These are phyloP conservation scores for Drosophila ezoana DNA, from an alignment of 2,888 invertebrate genomes.

Conservation along the genomic window DNA sequence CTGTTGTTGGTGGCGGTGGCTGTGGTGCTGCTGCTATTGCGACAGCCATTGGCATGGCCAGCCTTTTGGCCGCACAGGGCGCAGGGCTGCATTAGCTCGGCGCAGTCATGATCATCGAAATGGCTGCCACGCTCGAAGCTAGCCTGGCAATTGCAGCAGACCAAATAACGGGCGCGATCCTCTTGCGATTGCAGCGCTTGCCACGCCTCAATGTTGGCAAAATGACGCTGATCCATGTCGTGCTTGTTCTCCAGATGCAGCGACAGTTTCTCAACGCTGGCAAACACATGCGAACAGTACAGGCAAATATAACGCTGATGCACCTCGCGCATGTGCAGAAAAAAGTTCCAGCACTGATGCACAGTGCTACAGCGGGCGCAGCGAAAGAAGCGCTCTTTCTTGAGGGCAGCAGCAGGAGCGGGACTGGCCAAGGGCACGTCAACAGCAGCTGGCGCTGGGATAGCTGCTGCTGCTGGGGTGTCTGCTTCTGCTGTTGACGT, in stretches of 20 bases:
- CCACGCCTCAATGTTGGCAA: conserved; percentile 87
- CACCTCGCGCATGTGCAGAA: conserved; percentile 92
- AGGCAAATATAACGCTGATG: conserved; percentile 93
- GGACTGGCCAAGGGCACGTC: not conserved
- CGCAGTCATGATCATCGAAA: conserved; percentile 91
- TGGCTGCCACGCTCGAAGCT: conserved; percentile 91
- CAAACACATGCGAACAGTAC: conserved; percentile 93
- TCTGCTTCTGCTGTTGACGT: conserved; percentile 56
- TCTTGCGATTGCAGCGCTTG: conserved; percentile 86
- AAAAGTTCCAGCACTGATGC: conserved; percentile 94
- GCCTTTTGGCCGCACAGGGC: conserved; percentile 83
- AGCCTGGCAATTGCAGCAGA: conserved; percentile 93
- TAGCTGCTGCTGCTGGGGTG: not conserved
- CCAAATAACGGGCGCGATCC: conserved; percentile 87
- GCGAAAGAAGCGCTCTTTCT: conserved; percentile 88
- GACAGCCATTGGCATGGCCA: conserved; percentile 83
- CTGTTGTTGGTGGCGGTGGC: conserved; percentile 12
- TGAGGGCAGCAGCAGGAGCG: not conserved
- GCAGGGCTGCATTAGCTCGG: conserved; percentile 83
- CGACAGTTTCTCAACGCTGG: conserved; percentile 91
- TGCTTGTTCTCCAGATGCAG: conserved; percentile 92
- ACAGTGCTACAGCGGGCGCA: conserved; percentile 93
- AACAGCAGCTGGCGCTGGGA: conserved; percentile 1
- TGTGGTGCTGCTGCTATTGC: conserved; percentile 47
- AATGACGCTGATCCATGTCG: conserved; percentile 90